Base-by-base conservation (phyloP, 2,113 vertebrate species). In the Tyrannus savana region DNA sequence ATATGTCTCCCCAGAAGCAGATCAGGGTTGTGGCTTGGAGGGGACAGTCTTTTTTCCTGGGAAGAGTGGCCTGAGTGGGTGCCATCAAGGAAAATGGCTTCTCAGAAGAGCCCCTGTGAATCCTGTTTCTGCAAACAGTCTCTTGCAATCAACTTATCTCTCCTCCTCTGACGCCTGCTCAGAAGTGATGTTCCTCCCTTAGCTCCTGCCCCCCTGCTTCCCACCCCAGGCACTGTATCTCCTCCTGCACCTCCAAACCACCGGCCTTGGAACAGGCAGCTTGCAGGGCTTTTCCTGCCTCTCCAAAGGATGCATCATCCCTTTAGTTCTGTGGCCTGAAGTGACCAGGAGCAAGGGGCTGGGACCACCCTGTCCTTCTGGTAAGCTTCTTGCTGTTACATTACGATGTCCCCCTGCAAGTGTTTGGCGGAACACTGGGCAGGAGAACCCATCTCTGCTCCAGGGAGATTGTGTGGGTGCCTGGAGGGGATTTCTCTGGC, bases 91-190 rank as follows among this genome's bases (percentile, higher is more conserved):
- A 72, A 81, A 78, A 3, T 28, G 59, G 35, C 19, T 84, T 30
- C 55, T 85, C 4, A 3, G 87, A 86, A 77, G 56, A 44, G 80
- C 53, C 6, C 28, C 19, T 56, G 4, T 1, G 7, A 76, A 73
- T 81, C 64, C 55, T 77, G 72, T 53, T 16, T 58, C 71, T 66
- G 84, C 74, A 77, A 52, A 83, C 85, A 73, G 25, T 24, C 67
- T 90, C 37, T 69, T 1, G 7, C 74, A 63, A 67, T 19, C 30
- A 71, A 60, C 93, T 97, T 97, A 96, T 96, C 93, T 94, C 83
- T 90, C 7, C 11, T 25, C 6, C 19, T 91, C 68, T 88, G 76
- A 92, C 10, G 7, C 7, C 39, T 81, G 69, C 64, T 81, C 64
- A 53, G 89, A 89, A 84, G 64, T 90, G 37, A 95, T n/a, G 60